Evolutionary conservation across 1,140 invertebrate genomes (phyloP).

Genomic region (Elysia chlorotica): DNA sequence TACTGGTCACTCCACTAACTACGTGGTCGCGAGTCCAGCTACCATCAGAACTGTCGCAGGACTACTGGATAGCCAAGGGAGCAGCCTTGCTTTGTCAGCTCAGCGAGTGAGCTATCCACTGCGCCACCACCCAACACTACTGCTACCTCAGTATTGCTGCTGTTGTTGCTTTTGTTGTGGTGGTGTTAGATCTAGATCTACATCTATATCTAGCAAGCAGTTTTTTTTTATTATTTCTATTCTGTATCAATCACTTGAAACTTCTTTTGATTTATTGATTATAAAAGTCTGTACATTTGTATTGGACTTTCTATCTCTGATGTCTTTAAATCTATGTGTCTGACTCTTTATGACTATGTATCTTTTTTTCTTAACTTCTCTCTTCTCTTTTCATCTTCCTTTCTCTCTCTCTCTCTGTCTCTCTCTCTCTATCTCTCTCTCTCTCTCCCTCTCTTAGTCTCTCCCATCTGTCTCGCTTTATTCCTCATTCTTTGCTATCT

Average conservation of each 20-base stretch:
- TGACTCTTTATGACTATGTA: neutral
- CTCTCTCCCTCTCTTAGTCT: conserved; percentile 9
- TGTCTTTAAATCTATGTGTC: neutral
- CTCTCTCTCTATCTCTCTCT: conserved; percentile 6
- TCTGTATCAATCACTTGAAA: neutral
- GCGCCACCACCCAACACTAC: no score
- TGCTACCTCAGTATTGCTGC: no score
- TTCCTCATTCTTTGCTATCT: conserved; percentile 4
- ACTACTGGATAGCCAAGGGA: conserved; percentile 86
- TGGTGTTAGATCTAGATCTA: no score
- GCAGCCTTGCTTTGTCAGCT: conserved; percentile 82
- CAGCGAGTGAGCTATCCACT: conserved; percentile 66
- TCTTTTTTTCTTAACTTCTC: neutral
- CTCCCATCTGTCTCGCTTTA: neutral
- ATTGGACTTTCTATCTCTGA: conserved; percentile 1
- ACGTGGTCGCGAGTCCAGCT: conserved; percentile 80
- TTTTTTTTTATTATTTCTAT: neutral
- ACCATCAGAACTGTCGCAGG: conserved; percentile 66
- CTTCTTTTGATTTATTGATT: neutral
- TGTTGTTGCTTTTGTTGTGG: no score
- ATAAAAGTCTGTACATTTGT: conserved; percentile 5
- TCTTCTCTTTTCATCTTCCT: neutral
- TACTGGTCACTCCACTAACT: conserved; percentile 86
- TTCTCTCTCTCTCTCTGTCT: neutral
- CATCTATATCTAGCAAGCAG: no score